These are phyloP conservation scores for Tretioscincus oriximinensis DNA, from an alignment of 2,113 vertebrate species.

Conservation along the genomic window DNA sequence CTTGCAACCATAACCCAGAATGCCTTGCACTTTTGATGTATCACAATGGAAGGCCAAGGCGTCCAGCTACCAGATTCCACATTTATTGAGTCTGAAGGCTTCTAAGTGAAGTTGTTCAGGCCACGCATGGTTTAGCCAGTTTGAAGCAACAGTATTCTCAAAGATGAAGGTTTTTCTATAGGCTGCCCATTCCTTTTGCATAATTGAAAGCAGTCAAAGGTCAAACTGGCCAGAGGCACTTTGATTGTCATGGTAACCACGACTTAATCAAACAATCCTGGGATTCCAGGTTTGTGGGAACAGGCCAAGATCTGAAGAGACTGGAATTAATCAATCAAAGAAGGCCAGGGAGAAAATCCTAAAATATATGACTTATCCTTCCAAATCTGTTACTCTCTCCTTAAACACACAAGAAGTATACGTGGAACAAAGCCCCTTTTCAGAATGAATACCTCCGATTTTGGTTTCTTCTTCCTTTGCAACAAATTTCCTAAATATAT, in stretches of 20 bases:
- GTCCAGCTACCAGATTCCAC: not conserved
- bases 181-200: conserved; percentile 77
- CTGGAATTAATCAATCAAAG: conserved; percentile 75
- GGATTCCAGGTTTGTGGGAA: conserved; percentile 80
- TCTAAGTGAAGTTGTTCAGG: conserved; percentile 22
- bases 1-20: too few relatives aligned
- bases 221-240: conserved; percentile 86
- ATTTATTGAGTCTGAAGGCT: conserved; percentile 34
- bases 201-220: conserved; percentile 85
- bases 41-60: not conserved
- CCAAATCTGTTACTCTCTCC: conserved; percentile 71
- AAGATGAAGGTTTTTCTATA: conserved; percentile 59
- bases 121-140: conserved; percentile 16
- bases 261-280: conserved; percentile 89
- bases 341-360: conserved; percentile 61
- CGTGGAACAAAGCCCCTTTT: conserved; percentile 58
- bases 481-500: conserved; percentile 57
- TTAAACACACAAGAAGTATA: conserved; percentile 72
- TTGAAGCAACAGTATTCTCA: conserved; percentile 49
- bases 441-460: conserved; percentile 67
- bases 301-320: conserved; percentile 69
- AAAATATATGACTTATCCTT: conserved; percentile 75
- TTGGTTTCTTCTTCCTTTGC: conserved; percentile 62
- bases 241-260: conserved; percentile 78
- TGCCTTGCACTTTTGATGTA: not conserved